Conservation (phyloP, 2,113 vertebrate species). For the Urocitellus parryii region DNA sequence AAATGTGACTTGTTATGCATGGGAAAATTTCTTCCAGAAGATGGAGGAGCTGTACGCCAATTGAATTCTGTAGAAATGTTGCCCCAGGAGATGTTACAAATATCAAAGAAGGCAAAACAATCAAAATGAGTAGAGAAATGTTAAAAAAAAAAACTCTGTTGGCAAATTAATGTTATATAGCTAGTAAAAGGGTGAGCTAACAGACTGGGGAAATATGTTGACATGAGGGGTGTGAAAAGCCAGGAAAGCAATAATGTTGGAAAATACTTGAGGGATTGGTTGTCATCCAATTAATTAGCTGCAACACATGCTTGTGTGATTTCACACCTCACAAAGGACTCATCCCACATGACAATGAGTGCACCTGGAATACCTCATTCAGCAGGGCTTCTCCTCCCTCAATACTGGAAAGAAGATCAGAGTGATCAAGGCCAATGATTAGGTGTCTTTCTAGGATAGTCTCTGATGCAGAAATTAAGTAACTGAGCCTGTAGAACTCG, state of each 20-base stretch:
- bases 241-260: slow-evolving; percentile 53
- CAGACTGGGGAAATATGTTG: slow-evolving; percentile 36
- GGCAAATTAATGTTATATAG: slow-evolving; percentile 55
- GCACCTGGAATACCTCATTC: neutral
- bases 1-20: neutral
- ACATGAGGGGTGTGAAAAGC: slow-evolving; percentile 55
- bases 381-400: neutral
- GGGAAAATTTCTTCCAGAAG: neutral
- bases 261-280: slow-evolving; percentile 58
- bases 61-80: slow-evolving; percentile 32
- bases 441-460: neutral
- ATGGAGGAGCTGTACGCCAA: neutral
- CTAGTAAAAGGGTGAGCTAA: slow-evolving; percentile 51
- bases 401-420: neutral
- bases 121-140: slow-evolving; percentile 29
- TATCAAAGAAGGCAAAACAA: slow-evolving; percentile 57
- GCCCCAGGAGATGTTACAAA: neutral
- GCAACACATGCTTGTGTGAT: slow-evolving; percentile 50
- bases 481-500: neutral
- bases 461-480: neutral
- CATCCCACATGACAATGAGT: neutral
- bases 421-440: slow-evolving; percentile 27
- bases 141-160: slow-evolving; percentile 13
- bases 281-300: slow-evolving; percentile 74
- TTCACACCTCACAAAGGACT: slow-evolving; percentile 40